Percentiles rank a stretch among this genome's conserved stretches.
phyloP scores from a whole-genome alignment of 2,797 vertebrate species.

The Cynopterus sphinx region DNA sequence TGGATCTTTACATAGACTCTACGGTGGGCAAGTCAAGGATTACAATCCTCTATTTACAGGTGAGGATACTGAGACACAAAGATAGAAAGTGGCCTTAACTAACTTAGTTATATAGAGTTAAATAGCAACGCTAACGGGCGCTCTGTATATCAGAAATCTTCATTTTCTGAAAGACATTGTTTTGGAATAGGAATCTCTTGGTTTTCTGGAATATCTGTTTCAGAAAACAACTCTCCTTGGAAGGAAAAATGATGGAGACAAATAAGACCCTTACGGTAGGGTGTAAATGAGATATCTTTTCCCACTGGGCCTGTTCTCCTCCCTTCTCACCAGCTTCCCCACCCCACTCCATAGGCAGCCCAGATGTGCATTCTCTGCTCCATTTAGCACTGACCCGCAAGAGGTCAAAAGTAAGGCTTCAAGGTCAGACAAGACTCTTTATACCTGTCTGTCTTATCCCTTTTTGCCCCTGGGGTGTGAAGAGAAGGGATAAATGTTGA shows the following conservation, averaged over 20 bases:
- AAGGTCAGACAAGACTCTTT: not conserved
- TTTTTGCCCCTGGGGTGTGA: not conserved
- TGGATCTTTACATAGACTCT: not conserved
- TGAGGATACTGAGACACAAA: not conserved
- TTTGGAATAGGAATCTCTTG: not conserved
- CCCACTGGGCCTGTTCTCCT: not conserved
- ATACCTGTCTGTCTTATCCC: not conserved
- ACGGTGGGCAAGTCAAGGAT: not conserved
- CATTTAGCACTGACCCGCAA: not conserved
- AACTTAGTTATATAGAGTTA: not conserved
- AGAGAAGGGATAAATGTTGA: not conserved
- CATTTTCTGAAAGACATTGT: slow-evolving; percentile 19
- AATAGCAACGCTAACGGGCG: not conserved
- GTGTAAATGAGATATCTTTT: not conserved
- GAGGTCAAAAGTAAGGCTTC: not conserved
- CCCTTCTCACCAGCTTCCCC: not conserved
- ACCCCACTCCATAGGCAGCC: not conserved
- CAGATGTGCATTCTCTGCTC: not conserved
- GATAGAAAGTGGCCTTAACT: not conserved
- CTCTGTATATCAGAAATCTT: slow-evolving; percentile 10
- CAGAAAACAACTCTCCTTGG: not conserved
- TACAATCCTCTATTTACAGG: not conserved
- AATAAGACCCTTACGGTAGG: not conserved
- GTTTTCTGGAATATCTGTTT: slow-evolving; percentile 2
- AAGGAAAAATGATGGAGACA: not conserved